These are phyloP conservation scores for Penaeus monodon DNA, from an alignment of 2,888 invertebrate genomes.

Conservation along the genomic window DNA sequence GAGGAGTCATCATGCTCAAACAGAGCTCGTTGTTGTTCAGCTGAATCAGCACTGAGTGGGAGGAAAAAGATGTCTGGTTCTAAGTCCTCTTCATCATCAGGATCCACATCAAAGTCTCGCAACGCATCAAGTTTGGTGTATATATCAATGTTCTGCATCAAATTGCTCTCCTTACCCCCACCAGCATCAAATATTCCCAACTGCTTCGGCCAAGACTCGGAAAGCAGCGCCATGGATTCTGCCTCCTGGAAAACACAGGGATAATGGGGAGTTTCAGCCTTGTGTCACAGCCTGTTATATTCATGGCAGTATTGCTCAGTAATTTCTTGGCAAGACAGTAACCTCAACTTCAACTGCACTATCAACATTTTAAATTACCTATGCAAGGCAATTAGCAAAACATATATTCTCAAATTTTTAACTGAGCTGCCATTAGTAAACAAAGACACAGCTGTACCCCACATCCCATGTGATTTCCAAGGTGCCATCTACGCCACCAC, in stretches of 20 bases:
- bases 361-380: neutral
- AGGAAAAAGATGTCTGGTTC: constrained; percentile 47
- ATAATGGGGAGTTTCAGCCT: constrained; percentile 55
- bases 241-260: constrained; percentile 65
- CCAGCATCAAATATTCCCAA: constrained; percentile 52
- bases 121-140: constrained; percentile 46
- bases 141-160: constrained; percentile 41
- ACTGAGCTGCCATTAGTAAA: constrained; percentile 58
- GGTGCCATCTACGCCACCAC: constrained; percentile 59
- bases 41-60: neutral
- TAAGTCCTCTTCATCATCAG: constrained; percentile 27
- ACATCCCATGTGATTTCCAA: constrained; percentile 64
- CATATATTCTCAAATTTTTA: constrained; percentile 28
- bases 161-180: constrained; percentile 15
- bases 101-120: constrained; percentile 29
- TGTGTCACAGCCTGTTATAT: constrained; percentile 43
- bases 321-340: constrained; percentile 20
- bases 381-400: constrained; percentile 23
- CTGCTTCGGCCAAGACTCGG: constrained; percentile 54
- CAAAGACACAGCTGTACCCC: constrained; percentile 62
- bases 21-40: neutral
- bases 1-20: constrained; percentile 21
- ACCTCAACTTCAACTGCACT: constrained; percentile 7
- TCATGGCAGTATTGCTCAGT: constrained; percentile 49
- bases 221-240: constrained; percentile 54